Conservation (phyloP, 92 coral and sea anemone species). For the Blastomussa wellsi region DNA sequence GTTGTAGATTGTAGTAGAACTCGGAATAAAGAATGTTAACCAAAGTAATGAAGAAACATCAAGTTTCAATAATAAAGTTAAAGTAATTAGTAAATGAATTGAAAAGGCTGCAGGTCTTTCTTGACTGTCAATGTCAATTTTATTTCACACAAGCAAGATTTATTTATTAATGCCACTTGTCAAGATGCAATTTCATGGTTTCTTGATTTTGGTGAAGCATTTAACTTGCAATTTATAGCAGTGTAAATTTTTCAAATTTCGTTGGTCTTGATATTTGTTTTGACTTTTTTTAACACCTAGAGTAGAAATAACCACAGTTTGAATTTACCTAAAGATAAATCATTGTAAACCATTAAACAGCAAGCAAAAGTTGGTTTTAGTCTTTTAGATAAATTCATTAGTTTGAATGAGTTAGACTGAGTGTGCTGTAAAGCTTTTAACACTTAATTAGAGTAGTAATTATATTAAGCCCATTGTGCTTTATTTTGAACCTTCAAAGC, state of each 20-base stretch:
- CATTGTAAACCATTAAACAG: background rate
- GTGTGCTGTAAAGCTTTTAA: conserved; percentile 1
- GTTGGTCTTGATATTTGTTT: conserved; percentile 1
- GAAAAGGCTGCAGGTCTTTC: conserved; percentile 14
- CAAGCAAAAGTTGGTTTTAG: background rate
- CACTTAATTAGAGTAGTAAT: conserved; percentile 5
- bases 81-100: background rate
- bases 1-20: background rate
- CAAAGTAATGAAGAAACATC: background rate
- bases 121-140: conserved; percentile 3
- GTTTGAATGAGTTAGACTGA: conserved; percentile 9
- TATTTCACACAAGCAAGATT: conserved; percentile 8
- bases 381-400: background rate
- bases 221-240: conserved; percentile 26
- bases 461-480: background rate
- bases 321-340: background rate
- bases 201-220: conserved; percentile 28
- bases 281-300: conserved; percentile 16
- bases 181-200: conserved; percentile 1
- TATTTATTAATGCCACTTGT: conserved; percentile 6
- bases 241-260: conserved; percentile 38
- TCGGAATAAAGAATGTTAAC: background rate
- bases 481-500: conserved; percentile 10
- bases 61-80: background rate
- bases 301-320: background rate